Evolutionary conservation across 1,140 invertebrate species (phyloP).

Genomic region (Pseudomyrmex pallidus): DNA sequence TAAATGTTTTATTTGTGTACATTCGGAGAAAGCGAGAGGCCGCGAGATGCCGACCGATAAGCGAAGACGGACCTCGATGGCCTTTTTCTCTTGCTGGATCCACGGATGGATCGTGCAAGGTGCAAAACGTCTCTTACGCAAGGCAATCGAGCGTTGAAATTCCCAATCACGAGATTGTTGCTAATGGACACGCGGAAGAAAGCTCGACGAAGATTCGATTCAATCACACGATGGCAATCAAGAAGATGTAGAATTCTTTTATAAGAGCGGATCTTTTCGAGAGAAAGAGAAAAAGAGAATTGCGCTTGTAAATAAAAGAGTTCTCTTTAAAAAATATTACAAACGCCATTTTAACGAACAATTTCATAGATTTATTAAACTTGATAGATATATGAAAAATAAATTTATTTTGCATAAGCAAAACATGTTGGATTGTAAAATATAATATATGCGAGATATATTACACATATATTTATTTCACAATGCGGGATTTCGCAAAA

Average conservation of each 20-base stretch:
- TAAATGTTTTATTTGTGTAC: constrained; percentile 57
- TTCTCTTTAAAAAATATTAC: neutral
- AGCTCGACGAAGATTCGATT: neutral
- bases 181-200: constrained; percentile 31
- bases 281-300: neutral
- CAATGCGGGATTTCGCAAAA: constrained; percentile 14
- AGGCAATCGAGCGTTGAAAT: constrained; percentile 46
- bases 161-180: constrained; percentile 38
- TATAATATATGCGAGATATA: no score
- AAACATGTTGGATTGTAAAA: neutral
- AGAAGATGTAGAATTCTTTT: neutral
- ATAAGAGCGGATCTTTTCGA: neutral
- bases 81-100: constrained; percentile 32
- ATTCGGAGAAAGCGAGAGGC: constrained; percentile 67
- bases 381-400: no score
- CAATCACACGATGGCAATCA: neutral
- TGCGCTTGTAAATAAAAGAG: neutral
- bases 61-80: constrained; percentile 9
- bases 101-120: constrained; percentile 7
- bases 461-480: neutral
- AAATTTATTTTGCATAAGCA: no score
- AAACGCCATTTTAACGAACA: neutral
- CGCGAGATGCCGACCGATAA: constrained; percentile 14
- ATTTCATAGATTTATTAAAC: no score
- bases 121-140: constrained; percentile 61